These are phyloP conservation scores for Periparus ater DNA, from an alignment of 2,797 vertebrate species.

Conservation along the genomic window DNA sequence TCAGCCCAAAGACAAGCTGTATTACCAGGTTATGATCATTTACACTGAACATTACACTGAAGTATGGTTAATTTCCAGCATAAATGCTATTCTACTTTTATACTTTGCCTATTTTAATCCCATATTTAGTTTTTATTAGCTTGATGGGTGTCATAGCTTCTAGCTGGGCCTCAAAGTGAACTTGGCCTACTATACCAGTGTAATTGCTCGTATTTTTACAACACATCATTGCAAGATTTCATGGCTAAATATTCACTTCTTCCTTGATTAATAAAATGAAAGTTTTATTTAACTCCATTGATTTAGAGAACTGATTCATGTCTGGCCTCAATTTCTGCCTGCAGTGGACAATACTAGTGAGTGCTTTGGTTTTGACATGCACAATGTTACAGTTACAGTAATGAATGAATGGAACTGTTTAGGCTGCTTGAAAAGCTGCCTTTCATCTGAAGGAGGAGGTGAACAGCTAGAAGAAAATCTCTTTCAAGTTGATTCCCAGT, in stretches of 20 bases:
- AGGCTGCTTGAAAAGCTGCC: background rate
- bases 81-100: background rate
- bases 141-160: background rate
- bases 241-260: background rate
- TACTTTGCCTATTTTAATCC: background rate
- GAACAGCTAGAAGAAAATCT: slow-evolving; percentile 12
- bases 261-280: background rate
- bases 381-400: background rate
- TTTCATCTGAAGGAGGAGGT: background rate
- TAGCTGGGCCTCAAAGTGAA: background rate
- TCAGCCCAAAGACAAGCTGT: background rate
- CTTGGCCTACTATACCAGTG: background rate
- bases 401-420: slow-evolving; percentile 22
- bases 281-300: background rate
- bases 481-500: slow-evolving; percentile 17
- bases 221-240: background rate
- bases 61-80: background rate
- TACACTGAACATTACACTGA: background rate
- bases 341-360: background rate
- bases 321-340: background rate
- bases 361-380: background rate
- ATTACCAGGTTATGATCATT: background rate
- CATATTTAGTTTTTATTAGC: background rate
- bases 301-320: background rate
- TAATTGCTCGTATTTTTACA: background rate